phyloP scores from a whole-genome alignment of 2,888 invertebrate species.

The Didymodactylos carnosus region DNA sequence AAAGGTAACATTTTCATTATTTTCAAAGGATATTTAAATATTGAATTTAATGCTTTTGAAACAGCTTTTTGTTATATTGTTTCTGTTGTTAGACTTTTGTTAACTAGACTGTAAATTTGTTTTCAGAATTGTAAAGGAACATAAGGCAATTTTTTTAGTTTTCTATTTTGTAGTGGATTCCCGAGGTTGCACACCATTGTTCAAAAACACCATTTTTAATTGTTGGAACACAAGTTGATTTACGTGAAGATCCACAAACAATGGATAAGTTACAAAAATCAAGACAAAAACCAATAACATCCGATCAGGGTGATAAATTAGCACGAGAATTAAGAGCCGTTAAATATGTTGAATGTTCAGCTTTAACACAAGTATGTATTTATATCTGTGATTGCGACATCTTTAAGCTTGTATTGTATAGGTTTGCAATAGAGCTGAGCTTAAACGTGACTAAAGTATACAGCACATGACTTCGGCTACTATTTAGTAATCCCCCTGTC shows the following conservation, averaged over 20 bases:
- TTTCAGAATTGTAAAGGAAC: no score
- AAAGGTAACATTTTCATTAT: no score
- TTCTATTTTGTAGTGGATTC: slow-evolving; percentile 63
- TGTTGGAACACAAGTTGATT: slow-evolving; percentile 88
- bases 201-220: slow-evolving; percentile 91
- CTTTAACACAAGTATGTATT: slow-evolving; percentile 58
- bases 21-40: no score
- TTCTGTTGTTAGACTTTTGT: no score
- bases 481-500: background rate
- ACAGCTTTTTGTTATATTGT: no score
- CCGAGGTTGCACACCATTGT: slow-evolving; percentile 97
- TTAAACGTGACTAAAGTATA: slow-evolving; percentile 96
- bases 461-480: slow-evolving; percentile 69
- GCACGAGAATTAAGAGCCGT: slow-evolving; percentile 93
- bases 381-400: background rate
- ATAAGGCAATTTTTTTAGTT: background rate
- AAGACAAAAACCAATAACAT: slow-evolving; percentile 86
- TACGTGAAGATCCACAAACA: slow-evolving; percentile 65
- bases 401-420: slow-evolving; percentile 35
- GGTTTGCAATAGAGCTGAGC: slow-evolving; percentile 83
- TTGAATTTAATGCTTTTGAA: no score
- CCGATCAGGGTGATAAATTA: slow-evolving; percentile 84
- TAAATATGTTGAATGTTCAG: slow-evolving; percentile 97
- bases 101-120: no score
- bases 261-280: slow-evolving; percentile 84